Base-by-base conservation (phyloP, 2,888 invertebrate species). In the Villa cingulata region DNA sequence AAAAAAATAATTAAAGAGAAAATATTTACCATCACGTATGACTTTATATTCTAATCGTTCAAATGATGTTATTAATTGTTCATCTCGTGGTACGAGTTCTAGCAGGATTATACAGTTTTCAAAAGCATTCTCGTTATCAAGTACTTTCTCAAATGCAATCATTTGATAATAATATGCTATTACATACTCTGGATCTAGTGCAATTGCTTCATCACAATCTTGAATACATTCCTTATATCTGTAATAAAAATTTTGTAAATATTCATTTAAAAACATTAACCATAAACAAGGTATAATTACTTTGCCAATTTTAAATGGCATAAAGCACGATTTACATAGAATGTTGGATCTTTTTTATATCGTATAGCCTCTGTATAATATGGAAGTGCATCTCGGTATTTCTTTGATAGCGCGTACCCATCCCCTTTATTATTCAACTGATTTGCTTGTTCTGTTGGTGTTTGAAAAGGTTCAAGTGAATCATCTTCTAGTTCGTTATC, bases 291-390 rank as follows among this genome's bases (percentile, higher is more conserved):
- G n/a, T 3, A 4, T 32, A 3, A 20, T 18, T 40, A 90, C 87
- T 80, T 80, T 53, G 85, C 77, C 56, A 81, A 75, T 68, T 88
- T 91, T 12, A 94, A 71, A 53, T 83, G 78, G 57, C 94, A 94
- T 46, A 92, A 74, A 2, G 89, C 92, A 56, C 95, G 74, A 65
- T 95, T 95, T 1, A 89, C 87, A 59, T 78, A 89, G 62, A 85
- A 86, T 15, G 87, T 74, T 3, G 91, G 78, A 64, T 89, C 81
- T 63, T 79, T 76, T 10, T 82, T 76, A 58, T 83, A 67, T 50
- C 85, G 80, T 37, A 97, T 91, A 0, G 96, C 96, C 62, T 83
- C 78, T 38, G 81, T 82, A 64, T 97, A 98, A 62, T 85, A 86
- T 7, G 76, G 69, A 49, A 94, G 82, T 0, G 97, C 97, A 55